Conservation (phyloP, 2,797 vertebrate genomes). For the Rhinophrynus dorsalis region DNA sequence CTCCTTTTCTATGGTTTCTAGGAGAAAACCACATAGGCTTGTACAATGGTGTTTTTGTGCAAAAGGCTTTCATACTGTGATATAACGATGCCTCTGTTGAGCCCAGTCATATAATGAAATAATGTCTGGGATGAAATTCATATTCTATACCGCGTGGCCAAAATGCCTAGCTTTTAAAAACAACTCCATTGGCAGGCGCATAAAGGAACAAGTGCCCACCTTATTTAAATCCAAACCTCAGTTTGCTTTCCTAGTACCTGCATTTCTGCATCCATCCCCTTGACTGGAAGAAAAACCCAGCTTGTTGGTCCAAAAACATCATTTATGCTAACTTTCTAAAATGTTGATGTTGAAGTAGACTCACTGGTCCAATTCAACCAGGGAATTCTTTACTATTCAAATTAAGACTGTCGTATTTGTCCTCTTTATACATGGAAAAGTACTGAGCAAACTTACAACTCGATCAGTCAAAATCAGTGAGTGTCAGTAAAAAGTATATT, state of each 20-base stretch:
- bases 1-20: constrained; percentile 33
- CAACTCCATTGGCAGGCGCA: constrained; percentile 47
- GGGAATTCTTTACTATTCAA: constrained; percentile 15
- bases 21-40: constrained; percentile 36
- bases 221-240: constrained; percentile 44
- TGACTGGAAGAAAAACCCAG: constrained; percentile 46
- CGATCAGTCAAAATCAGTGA: background rate
- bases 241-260: constrained; percentile 52
- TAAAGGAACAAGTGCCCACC: constrained; percentile 35
- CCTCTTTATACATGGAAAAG: constrained; percentile 27
- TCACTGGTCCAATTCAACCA: constrained; percentile 17
- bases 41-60: constrained; percentile 32
- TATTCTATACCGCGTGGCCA: constrained; percentile 33
- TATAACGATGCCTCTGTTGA: constrained; percentile 49
- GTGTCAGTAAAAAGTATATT: background rate
- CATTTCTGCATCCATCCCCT: constrained; percentile 31
- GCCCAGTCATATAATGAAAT: constrained; percentile 37
- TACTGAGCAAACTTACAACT: background rate
- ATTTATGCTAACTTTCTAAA: constrained; percentile 37
- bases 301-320: constrained; percentile 42
- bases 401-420: constrained; percentile 15
- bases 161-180: constrained; percentile 43
- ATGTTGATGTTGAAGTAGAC: constrained; percentile 5
- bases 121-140: constrained; percentile 38
- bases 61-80: constrained; percentile 41